Base-by-base conservation (phyloP, 2,888 invertebrate species). In the Nasonovia ribisnigri region DNA sequence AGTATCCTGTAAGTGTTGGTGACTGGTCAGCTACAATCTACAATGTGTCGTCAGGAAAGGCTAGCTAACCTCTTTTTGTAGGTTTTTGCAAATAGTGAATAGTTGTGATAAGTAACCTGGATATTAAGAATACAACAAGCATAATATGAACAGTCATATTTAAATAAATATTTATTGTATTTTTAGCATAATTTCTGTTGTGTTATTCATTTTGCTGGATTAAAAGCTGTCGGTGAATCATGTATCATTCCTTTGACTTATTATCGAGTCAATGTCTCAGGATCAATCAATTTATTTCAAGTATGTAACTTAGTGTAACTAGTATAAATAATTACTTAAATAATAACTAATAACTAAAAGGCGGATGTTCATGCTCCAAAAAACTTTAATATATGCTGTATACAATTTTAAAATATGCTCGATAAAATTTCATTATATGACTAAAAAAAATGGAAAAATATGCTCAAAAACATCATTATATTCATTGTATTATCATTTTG, bases 221-320 rank as follows among this genome's bases (percentile, higher is more conserved):
- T 99, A 95, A 99, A 99, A 96, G 98, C 99, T 29, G 99, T 99
- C 24, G 98, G 98, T 0, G 99, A 99, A 96, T 99, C 99, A 0
- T 98, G 98, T 94, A 96, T 97, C 95, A 97, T 97, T 95, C 99
- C 99, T 0, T 96, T 99, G 48, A 97, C 97, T 90, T 99, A 99
- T 96, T 99, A 99, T 96, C 97, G 97, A 95, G 98, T 97, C 95
- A 99, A 99, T 96, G 97, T 99, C 90, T 97, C 97, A 26, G 99
- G 99, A 3, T 98, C 98, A 5, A 96, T 98, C 95, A 98, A 97
- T 94, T 96, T 99, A 51, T 96, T 99, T 94, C 97, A 98, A 96
- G 98, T 98, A 95, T 96, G 96, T 95, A 1, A 88, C n/a, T n/a
- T n/a, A 57, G 5, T 57, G 13, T 86, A 26, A 43, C 29, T 43